phyloP scores from a whole-genome alignment of 2,888 invertebrate genomes.

The Drosophila peninsularis region DNA sequence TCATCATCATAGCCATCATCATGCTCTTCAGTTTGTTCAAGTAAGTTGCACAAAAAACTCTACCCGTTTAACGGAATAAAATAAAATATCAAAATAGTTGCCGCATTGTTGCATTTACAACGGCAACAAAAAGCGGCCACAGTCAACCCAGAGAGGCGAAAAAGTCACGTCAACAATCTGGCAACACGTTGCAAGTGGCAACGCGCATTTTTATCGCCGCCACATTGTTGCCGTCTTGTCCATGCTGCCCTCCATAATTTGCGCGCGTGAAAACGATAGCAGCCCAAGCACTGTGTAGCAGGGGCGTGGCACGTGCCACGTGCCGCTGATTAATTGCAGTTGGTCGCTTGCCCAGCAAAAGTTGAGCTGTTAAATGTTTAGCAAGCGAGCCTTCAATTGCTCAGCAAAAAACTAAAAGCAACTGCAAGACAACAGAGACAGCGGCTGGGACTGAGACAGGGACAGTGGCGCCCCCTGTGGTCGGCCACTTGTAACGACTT shows the following conservation, averaged over 20 bases:
- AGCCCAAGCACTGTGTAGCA: constrained; percentile 12
- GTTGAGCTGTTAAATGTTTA: constrained; percentile 66
- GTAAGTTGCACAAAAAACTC: constrained; percentile 54
- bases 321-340: constrained; percentile 75
- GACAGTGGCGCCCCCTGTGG: constrained; percentile 27
- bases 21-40: constrained; percentile 12
- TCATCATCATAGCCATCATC: not conserved
- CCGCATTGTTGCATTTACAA: constrained; percentile 56
- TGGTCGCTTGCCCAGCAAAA: constrained; percentile 39
- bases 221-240: constrained; percentile 33
- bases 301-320: constrained; percentile 45
- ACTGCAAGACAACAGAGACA: not conserved
- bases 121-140: constrained; percentile 6
- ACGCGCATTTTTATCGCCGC: constrained; percentile 63
- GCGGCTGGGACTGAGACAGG: no score
- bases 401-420: constrained; percentile 3
- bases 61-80: constrained; percentile 48
- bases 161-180: constrained; percentile 74
- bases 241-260: constrained; percentile 55
- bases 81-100: constrained; percentile 56
- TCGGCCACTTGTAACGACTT: constrained; percentile 16
- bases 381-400: constrained; percentile 40
- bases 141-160: constrained; percentile 12
- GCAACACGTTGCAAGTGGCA: constrained; percentile 76
- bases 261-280: constrained; percentile 65